These are phyloP conservation scores for Yponomeuta evonymella DNA, from an alignment of 2,888 invertebrate species.

Conservation along the genomic window DNA sequence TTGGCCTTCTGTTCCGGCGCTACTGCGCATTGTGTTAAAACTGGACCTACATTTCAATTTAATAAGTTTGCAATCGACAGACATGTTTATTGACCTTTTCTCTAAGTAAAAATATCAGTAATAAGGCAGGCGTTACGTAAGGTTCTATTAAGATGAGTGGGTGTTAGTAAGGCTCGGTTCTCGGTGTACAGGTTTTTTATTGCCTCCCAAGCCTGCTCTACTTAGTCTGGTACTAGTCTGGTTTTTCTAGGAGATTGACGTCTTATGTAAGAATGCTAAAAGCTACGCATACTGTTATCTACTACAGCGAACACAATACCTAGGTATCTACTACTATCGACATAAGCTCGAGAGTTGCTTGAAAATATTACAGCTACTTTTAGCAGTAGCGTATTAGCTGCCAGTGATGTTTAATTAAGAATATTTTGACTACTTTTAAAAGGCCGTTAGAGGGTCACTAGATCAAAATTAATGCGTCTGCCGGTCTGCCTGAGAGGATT, in stretches of 20 bases:
- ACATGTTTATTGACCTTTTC: constrained; percentile 9
- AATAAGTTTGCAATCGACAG: neutral
- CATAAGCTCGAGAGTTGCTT: no score
- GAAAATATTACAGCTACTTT: no score
- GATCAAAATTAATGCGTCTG: neutral
- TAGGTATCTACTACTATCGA: no score
- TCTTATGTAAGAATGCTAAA: neutral
- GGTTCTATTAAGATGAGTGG: neutral
- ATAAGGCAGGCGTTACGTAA: neutral
- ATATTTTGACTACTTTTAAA: neutral
- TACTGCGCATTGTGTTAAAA: constrained; percentile 6
- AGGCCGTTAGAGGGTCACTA: neutral
- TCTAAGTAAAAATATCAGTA: neutral
- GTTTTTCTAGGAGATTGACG: neutral
- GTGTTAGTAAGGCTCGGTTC: neutral
- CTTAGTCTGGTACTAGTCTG: neutral
- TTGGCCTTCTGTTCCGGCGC: neutral
- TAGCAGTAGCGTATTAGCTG: neutral
- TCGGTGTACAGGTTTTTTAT: constrained; percentile 5
- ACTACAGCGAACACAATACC: no score
- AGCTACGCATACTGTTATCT: neutral
- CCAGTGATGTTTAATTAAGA: neutral
- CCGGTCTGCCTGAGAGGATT: neutral
- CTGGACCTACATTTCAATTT: constrained; percentile 14
- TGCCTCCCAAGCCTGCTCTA: neutral